These are phyloP conservation scores for Scylla paramamosain DNA, from an alignment of 1,140 invertebrate species.

Conservation along the genomic window DNA sequence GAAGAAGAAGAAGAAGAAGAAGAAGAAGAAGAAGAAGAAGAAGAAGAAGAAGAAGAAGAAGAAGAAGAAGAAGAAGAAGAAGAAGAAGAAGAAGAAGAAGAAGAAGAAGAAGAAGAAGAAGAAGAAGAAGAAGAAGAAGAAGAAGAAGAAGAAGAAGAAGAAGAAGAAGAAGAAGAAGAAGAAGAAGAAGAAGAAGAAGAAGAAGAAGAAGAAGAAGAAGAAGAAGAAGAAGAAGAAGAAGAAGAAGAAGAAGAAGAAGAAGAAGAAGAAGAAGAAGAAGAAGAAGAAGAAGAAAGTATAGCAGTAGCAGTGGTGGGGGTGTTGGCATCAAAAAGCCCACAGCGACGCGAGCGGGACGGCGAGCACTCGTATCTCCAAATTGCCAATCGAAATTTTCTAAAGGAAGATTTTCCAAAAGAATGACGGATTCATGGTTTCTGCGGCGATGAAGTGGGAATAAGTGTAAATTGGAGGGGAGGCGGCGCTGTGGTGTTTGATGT, in stretches of 20 bases:
- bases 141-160: background rate
- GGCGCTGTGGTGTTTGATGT: slow-evolving; percentile 40
- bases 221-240: background rate
- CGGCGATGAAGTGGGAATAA: slow-evolving; percentile 74
- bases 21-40: background rate
- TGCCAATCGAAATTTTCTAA: slow-evolving; percentile 76
- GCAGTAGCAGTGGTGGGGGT: background rate
- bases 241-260: background rate
- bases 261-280: background rate
- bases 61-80: background rate
- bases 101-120: background rate
- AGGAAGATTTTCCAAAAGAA: slow-evolving; percentile 75
- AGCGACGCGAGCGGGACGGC: slow-evolving; percentile 38
- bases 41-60: background rate
- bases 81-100: background rate
- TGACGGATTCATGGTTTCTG: slow-evolving; percentile 75
- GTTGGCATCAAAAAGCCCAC: slow-evolving; percentile 68
- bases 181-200: background rate
- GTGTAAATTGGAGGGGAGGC: slow-evolving; percentile 71
- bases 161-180: background rate
- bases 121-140: background rate
- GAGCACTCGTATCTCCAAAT: slow-evolving; percentile 63
- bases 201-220: background rate
- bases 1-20: background rate
- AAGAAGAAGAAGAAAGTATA: background rate